Evolutionary conservation across 2,797 vertebrate genomes (phyloP).

Genomic region (Loris lydekkerianus): DNA sequence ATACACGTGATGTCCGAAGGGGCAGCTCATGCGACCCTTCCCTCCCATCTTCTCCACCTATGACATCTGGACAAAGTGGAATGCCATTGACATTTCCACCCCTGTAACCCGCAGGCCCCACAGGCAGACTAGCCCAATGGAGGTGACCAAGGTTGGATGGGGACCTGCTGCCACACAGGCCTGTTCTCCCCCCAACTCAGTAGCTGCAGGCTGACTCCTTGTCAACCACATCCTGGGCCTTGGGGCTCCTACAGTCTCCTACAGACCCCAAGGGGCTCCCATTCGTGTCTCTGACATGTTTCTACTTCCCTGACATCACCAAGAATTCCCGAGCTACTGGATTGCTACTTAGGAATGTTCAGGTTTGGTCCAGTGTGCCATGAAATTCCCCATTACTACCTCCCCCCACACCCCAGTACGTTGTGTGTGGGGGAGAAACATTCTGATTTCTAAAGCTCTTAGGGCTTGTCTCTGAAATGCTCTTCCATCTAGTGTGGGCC

Average conservation of each 20-base stretch:
- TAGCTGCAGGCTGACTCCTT: not conserved
- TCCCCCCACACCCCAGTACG: not conserved
- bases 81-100: accelerated
- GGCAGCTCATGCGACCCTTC: too few species aligned
- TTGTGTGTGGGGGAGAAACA: accelerated
- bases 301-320: not conserved
- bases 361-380: not conserved
- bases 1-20: not conserved
- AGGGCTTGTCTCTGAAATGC: not conserved
- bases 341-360: not conserved
- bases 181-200: not conserved
- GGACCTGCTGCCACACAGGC: not conserved
- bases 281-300: not conserved
- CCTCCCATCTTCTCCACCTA: not conserved
- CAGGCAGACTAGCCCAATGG: accelerated
- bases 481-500: not conserved
- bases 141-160: accelerated
- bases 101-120: accelerated
- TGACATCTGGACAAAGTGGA: not conserved
- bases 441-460: not conserved
- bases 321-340: too few species aligned
- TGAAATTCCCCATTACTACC: not conserved
- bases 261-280: accelerated
- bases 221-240: not conserved
- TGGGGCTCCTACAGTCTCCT: not conserved